A percentile compares a stretch with the other conserved stretches of the same genome.
Evolutionary conservation across 2,113 vertebrate species (phyloP).

Genomic region (Dendrocopos noguchii): DNA sequence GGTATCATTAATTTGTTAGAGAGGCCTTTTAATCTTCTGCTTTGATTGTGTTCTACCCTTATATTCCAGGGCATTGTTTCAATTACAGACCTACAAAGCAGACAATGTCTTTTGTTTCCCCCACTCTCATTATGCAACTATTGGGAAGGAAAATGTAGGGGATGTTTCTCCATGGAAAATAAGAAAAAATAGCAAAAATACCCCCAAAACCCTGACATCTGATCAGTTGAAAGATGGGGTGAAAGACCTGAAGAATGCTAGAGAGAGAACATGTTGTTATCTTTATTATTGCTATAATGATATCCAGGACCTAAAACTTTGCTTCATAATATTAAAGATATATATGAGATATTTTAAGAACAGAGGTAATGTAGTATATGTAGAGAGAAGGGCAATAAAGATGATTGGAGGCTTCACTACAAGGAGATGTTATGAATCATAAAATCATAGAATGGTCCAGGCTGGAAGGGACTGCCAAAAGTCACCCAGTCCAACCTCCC

Average conservation of each 20-base stretch:
- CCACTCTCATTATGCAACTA: background rate
- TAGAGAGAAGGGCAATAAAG: background rate
- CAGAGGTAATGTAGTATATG: background rate
- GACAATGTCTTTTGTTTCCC: background rate
- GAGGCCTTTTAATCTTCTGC: slow-evolving; percentile 44
- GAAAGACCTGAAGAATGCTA: background rate
- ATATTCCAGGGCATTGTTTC: slow-evolving; percentile 9
- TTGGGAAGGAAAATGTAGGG: background rate
- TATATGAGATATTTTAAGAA: background rate
- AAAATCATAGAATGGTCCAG: too few species aligned
- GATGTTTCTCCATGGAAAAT: background rate
- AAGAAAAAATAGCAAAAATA: background rate
- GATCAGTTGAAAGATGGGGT: background rate
- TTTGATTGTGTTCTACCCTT: slow-evolving; percentile 49
- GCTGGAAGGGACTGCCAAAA: too few species aligned
- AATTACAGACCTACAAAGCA: background rate
- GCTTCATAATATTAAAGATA: background rate
- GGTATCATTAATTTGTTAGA: slow-evolving; percentile 42
- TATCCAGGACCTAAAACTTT: background rate
- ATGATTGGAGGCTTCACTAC: background rate
- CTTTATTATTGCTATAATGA: background rate
- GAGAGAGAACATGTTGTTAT: background rate
- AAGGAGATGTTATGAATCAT: background rate
- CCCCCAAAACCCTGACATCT: background rate
- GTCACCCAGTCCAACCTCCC: too few species aligned